Conservation (phyloP, 2,888 invertebrate species). For the Stenoptilia bipunctidactyla region DNA sequence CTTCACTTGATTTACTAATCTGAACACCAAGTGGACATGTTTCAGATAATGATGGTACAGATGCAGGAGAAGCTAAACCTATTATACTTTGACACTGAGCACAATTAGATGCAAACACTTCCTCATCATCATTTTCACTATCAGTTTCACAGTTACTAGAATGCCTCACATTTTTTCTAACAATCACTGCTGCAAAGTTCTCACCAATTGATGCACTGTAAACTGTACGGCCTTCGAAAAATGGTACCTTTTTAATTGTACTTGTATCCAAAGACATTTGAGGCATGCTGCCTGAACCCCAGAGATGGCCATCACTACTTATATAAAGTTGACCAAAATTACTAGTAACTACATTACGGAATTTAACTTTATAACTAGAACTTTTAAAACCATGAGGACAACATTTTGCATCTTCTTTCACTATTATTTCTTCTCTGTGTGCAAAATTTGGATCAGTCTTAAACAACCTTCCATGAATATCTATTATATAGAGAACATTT, state of each 20-base stretch:
- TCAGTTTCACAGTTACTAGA: conserved; percentile 71
- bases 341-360: conserved; percentile 73
- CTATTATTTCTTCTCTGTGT: conserved; percentile 70
- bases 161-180: conserved; percentile 70
- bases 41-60: conserved; percentile 73
- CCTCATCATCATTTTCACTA: conserved; percentile 72
- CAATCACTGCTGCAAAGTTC: conserved; percentile 81
- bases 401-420: conserved; percentile 74
- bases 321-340: conserved; percentile 75
- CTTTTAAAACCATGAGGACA: conserved; percentile 77
- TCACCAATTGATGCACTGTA: conserved; percentile 80
- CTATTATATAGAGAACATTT: conserved; percentile 72
- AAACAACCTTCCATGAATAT: conserved; percentile 72
- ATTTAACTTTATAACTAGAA: conserved; percentile 72
- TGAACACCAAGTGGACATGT: conserved; percentile 74
- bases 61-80: conserved; percentile 69
- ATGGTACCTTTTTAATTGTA: conserved; percentile 74
- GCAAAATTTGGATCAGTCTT: conserved; percentile 69
- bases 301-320: conserved; percentile 76
- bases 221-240: conserved; percentile 78
- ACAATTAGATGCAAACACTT: conserved; percentile 76
- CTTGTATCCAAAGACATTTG: conserved; percentile 73
- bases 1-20: conserved; percentile 72
- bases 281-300: conserved; percentile 78
- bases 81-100: conserved; percentile 74